Evolutionary conservation across 2,888 invertebrate genomes (phyloP), one percentile per base, ranked within the genome.

Genomic region (Lepetodrilus schrolli): DNA sequence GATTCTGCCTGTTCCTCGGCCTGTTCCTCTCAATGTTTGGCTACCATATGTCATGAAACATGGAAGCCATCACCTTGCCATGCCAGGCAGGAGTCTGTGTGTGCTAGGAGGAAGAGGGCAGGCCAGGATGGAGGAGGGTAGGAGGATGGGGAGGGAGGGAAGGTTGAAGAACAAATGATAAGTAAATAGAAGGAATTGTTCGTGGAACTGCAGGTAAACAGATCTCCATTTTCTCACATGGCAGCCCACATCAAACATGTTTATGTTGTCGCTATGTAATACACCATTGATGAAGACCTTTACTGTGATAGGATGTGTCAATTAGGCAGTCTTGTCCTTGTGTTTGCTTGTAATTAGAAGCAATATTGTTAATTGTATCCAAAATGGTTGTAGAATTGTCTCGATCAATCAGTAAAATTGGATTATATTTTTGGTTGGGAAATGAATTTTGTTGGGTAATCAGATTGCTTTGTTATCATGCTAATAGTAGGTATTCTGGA

Each of bases 151-250:
- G n/a, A n/a, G n/a, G n/a, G n/a, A n/a, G n/a, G n/a, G n/a, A n/a
- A n/a, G n/a, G n/a, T n/a, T n/a, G n/a, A n/a, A n/a, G n/a, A 30
- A 17, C 23, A 58, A 58, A 58, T 58, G 58, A 58, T 58, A 58
- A 17, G 58, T 58, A 58, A 58, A 58, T 30, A 58, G 58, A 34
- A 30, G 34, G 58, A 58, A 30, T 58, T 58, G 30, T 58, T 13
- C n/a, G 26, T 30, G 58, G 26, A 58, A 58, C 17, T 23, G 58
- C n/a, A 30, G 34, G 58, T 26, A 58, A 58, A 58, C 30, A 58
- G 34, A 10, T 58, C 30, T 34, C 34, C 30, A 30, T 58, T 58
- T 30, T 58, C 58, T 30, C 58, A 58, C 58, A 4, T 30, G 58
- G 58, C 10, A 17, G 10, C 17, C 26, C 17, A 8, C 58, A 58